Conservation (phyloP, 2,797 vertebrate genomes). For the Vultur gryphus region DNA sequence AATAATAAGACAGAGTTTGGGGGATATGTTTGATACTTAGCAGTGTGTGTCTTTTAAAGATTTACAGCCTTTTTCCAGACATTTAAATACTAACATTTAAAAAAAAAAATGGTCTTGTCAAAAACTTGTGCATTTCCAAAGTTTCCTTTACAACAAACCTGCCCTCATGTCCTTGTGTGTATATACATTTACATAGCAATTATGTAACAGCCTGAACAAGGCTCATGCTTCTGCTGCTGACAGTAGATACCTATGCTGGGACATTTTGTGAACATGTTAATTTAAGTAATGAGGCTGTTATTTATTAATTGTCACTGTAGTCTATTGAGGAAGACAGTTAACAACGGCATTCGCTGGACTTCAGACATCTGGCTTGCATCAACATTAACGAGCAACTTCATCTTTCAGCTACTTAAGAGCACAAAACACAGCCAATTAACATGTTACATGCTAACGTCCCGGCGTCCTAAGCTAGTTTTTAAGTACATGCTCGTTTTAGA, state of each 20-base stretch:
- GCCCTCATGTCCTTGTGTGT: fast-evolving
- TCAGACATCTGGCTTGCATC: fast-evolving
- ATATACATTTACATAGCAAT: fast-evolving
- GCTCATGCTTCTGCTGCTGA: background rate
- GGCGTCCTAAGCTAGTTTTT: fast-evolving
- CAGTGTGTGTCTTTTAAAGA: background rate
- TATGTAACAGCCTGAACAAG: background rate
- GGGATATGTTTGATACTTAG: background rate
- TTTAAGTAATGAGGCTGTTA: background rate
- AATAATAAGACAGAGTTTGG: background rate
- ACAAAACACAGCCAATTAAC: background rate
- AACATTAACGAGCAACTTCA: fast-evolving
- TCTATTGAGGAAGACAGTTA: background rate
- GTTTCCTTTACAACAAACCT: too few species aligned
- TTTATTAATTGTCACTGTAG: background rate
- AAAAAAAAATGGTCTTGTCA: fast-evolving
- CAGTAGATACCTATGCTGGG: fast-evolving
- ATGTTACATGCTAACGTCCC: fast-evolving
- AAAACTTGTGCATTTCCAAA: background rate
- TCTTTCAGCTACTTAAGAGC: background rate
- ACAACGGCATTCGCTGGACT: background rate
- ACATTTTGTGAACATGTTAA: fast-evolving
- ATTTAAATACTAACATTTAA: background rate
- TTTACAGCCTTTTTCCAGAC: background rate
- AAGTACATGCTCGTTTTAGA: fast-evolving